Base-by-base conservation (phyloP, 2,113 vertebrate genomes). In the Panthera uncia region DNA sequence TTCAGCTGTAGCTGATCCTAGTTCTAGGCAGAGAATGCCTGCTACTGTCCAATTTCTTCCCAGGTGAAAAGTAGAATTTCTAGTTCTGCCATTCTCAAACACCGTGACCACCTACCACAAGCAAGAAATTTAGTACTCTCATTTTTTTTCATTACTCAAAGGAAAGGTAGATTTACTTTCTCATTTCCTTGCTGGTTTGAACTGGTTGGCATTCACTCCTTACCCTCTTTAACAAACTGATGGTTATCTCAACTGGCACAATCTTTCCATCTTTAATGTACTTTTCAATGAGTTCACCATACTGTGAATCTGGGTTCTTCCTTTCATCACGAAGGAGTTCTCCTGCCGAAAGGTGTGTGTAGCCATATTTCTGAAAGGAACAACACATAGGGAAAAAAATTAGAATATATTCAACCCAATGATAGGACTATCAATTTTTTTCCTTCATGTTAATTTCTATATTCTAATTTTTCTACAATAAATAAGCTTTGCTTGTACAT, bases 201-300 rank as follows among this genome's bases (percentile, higher is more conserved):
- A 88, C 13, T 91, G 76, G 52, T 45, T 96, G 81, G n/a, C 41
- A 93, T 61, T 96, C 41, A 88, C n/a, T 88, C 83, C 99, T 98
- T 98, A 99, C 99, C 99, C 99, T 99, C 97, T 98, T 99, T 84
- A 99, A 98, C 96, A 99, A 98, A 97, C 99, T 99, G 99, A 99
- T 99, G 89, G 99, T 99, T 98, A 99, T 99, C 98, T 99, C 99
- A 94, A 99, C 99, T 0, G 99, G 99, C 36, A 99, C 99, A 3
- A 99, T 99, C 98, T 99, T 99, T 48, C 99, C 99, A 66, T 99
- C 99, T 97, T 99, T 99, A 97, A 99, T 99, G 98, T 99, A 99
- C 98, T 85, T 99, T 98, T 99, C 99, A 93, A 99, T 99, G 94
- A 99, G 99, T 97, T 99, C 99, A 84, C 99, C 99, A 61, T 98